Evolutionary conservation across 2,113 vertebrate species (phyloP).

Genomic region (Trochalopteron elliotii): DNA sequence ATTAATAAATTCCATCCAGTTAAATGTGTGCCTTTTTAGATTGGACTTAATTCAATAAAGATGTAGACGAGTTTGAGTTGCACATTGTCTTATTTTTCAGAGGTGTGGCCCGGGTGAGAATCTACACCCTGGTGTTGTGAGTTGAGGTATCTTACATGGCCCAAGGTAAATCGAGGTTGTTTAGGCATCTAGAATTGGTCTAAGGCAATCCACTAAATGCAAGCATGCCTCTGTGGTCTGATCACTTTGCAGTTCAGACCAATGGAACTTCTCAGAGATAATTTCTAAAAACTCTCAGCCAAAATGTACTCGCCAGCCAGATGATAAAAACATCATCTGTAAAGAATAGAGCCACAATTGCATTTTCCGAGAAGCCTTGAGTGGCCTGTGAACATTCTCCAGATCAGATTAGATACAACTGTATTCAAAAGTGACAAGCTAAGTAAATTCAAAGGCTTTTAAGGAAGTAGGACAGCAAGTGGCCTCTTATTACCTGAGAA

Average conservation of each 20-base stretch:
- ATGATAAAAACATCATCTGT: neutral
- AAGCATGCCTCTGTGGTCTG: neutral
- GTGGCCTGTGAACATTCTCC: neutral
- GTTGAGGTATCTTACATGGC: neutral
- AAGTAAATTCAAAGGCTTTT: neutral
- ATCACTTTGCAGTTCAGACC: neutral
- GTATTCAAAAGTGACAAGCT: neutral
- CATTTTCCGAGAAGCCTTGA: neutral
- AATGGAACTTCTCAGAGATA: neutral
- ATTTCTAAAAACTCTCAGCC: neutral
- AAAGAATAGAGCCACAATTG: neutral
- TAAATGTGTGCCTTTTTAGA: neutral
- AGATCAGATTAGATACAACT: neutral
- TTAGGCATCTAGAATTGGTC: neutral
- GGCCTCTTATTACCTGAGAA: neutral
- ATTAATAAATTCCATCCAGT: neutral
- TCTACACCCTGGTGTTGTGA: neutral
- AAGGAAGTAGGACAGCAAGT: neutral
- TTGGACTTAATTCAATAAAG: neutral
- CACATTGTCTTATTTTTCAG: neutral
- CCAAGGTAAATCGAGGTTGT: accelerated
- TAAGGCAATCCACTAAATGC: neutral
- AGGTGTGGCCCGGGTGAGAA: accelerated
- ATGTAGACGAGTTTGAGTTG: neutral
- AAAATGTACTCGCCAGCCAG: neutral